Evolutionary conservation across 2,113 vertebrate species (phyloP).

Genomic region (Bombycilla garrulus): DNA sequence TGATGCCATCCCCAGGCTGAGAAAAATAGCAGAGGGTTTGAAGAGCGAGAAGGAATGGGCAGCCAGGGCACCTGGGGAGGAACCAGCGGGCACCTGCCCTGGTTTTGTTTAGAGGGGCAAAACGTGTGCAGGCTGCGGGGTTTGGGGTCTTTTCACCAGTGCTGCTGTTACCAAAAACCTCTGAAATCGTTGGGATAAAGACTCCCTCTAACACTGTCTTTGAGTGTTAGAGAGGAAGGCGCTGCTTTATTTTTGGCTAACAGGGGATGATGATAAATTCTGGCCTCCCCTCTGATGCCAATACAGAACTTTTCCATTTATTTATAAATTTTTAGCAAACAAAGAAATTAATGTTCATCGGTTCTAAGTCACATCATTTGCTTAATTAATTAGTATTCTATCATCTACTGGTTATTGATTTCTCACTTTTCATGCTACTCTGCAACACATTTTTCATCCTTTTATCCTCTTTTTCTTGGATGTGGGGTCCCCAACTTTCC

Average conservation of each 20-base stretch:
- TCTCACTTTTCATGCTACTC: neutral
- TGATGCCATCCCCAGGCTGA: conserved; percentile 33
- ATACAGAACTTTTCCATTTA: neutral
- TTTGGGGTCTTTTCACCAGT: neutral
- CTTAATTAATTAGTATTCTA: neutral
- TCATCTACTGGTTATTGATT: neutral
- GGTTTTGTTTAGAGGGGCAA: neutral
- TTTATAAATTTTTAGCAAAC: neutral
- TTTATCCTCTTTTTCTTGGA: neutral
- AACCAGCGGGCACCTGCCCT: neutral
- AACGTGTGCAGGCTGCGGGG: rapidly evolving
- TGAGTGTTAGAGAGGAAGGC: neutral
- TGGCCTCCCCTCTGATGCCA: neutral
- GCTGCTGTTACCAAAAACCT: neutral
- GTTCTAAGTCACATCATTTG: rapidly evolving
- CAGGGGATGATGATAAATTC: neutral
- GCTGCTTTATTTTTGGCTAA: neutral
- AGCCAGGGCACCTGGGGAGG: neutral
- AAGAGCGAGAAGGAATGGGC: rapidly evolving
- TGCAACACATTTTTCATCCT: neutral
- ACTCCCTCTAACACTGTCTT: neutral
- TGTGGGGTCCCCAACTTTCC: neutral
- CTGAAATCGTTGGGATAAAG: neutral
- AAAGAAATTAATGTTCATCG: neutral
- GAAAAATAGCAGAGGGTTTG: neutral